Evolutionary conservation across 1,140 invertebrate genomes (phyloP).

Genomic region (Lepidurus couesii): DNA sequence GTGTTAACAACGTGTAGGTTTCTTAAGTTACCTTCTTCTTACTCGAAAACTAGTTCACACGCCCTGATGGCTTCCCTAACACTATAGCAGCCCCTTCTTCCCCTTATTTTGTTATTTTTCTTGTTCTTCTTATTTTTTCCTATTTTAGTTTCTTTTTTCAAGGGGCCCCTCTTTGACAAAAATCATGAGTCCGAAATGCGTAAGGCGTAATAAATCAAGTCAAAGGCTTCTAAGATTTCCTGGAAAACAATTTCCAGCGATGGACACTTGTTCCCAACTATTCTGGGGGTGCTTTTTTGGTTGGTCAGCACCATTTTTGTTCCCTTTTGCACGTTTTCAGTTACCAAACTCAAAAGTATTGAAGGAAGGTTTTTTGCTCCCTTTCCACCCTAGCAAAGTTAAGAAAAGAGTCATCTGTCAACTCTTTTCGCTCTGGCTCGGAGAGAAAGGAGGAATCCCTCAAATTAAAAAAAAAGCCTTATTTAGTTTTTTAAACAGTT

Average conservation of each 20-base stretch:
- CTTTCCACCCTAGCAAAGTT: not conserved
- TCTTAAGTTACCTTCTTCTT: not conserved
- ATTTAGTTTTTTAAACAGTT: not conserved
- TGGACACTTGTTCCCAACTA: too few species aligned
- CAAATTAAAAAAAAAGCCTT: not conserved
- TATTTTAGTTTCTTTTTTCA: too few species aligned
- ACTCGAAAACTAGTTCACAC: not conserved
- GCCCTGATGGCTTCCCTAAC: not conserved
- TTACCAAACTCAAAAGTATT: not conserved
- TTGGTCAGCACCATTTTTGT: not conserved
- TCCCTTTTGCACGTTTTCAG: not conserved
- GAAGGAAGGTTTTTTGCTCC: not conserved
- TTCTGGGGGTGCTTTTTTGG: too few species aligned
- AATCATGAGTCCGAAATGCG: too few species aligned
- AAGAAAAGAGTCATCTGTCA: not conserved
- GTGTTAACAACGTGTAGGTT: not conserved
- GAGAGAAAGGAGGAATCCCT: not conserved
- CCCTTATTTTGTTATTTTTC: not conserved
- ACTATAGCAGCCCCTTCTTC: not conserved
- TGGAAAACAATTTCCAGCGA: too few species aligned
- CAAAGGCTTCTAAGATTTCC: too few species aligned
- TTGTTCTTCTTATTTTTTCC: too few species aligned
- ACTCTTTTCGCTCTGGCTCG: not conserved
- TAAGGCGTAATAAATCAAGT: too few species aligned
- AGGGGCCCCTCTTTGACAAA: too few species aligned